Evolutionary conservation across 2,113 vertebrate species (phyloP).

Genomic region (Campylorhamphus procurvoides): DNA sequence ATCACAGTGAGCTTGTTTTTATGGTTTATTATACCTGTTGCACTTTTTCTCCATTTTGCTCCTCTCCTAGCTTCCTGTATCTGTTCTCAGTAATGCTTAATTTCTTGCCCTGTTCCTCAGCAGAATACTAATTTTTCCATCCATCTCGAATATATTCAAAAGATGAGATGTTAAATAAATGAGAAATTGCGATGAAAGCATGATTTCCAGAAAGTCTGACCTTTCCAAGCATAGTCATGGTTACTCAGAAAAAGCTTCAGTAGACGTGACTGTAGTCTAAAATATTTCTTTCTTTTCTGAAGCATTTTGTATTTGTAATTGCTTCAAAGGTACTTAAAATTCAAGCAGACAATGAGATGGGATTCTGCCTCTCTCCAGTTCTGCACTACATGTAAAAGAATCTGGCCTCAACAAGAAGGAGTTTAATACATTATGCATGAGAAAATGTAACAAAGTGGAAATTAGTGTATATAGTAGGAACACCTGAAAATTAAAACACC

Average conservation of each 20-base stretch:
- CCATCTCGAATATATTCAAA: background rate
- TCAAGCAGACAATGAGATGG: background rate
- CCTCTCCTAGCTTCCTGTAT: background rate
- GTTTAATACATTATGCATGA: conserved; percentile 34
- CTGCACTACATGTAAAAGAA: background rate
- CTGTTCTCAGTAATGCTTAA: background rate
- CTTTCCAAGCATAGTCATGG: background rate
- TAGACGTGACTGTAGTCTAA: background rate
- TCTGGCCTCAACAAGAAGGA: background rate
- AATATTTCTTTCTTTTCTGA: background rate
- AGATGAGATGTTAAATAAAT: background rate
- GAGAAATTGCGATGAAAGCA: background rate
- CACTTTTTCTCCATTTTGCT: background rate
- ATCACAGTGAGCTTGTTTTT: background rate
- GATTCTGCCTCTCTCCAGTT: background rate
- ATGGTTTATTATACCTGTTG: background rate
- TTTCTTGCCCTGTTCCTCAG: background rate
- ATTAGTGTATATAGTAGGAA: background rate
- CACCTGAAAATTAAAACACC: background rate
- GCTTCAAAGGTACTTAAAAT: conserved; percentile 37
- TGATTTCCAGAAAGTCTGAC: background rate
- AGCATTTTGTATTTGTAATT: background rate
- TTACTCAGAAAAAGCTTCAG: background rate
- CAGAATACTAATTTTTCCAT: background rate
- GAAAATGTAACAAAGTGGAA: conserved; percentile 4